Percentiles rank a stretch among this genome's conserved stretches.
Conservation (phyloP, 2,888 invertebrate genomes). For the Nebria salina region DNA sequence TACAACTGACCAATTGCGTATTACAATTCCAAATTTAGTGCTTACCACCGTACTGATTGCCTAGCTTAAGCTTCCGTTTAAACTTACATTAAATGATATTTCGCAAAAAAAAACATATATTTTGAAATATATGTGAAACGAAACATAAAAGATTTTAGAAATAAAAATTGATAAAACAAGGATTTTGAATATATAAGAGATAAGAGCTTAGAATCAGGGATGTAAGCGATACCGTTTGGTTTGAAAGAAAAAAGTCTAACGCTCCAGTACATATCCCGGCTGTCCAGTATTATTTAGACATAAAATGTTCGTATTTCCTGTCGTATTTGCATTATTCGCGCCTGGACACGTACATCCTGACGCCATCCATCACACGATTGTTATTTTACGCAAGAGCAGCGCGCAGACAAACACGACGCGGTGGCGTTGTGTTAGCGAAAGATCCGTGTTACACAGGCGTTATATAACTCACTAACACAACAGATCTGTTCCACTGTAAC, state of each 20-base stretch:
- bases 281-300: conserved; percentile 33
- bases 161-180: too few relatives aligned
- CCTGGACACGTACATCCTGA: conserved; percentile 32
- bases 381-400: conserved; percentile 34
- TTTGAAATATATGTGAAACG: too few relatives aligned
- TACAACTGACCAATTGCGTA: conserved; percentile 28
- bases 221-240: too few relatives aligned
- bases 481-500: conserved; percentile 1
- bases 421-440: not conserved
- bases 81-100: too few relatives aligned
- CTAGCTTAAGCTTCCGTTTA: conserved; percentile 4
- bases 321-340: conserved; percentile 34
- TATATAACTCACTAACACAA: not conserved
- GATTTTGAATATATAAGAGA: too few relatives aligned
- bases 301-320: conserved; percentile 35
- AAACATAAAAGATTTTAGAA: too few relatives aligned
- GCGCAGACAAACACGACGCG: conserved; percentile 34
- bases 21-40: conserved; percentile 34
- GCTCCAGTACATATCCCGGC: too few relatives aligned
- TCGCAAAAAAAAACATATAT: too few relatives aligned
- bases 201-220: too few relatives aligned
- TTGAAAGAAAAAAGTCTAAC: too few relatives aligned
- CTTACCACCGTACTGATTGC: conserved; percentile 19
- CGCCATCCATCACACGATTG: conserved; percentile 44
- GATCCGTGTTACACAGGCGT: not conserved